These are phyloP conservation scores for Oscheius sp. DNA, from an alignment of 1,140 invertebrate genomes.

Conservation along the genomic window DNA sequence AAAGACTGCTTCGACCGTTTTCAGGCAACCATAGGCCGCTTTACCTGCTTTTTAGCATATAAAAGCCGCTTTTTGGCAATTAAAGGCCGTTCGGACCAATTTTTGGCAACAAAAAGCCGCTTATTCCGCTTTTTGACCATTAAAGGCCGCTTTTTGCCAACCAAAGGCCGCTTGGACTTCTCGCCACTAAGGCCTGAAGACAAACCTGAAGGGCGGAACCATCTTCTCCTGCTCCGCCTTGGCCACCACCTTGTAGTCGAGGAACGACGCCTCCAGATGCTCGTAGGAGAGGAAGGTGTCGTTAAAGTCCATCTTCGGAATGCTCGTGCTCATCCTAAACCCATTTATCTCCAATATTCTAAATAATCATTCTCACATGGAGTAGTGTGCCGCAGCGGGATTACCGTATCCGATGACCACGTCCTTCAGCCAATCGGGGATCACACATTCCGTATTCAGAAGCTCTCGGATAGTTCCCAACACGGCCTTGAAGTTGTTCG, in stretches of 20 bases:
- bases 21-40: no score
- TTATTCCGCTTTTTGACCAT: no score
- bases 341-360: background rate
- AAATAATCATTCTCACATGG: conserved; percentile 71
- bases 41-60: no score
- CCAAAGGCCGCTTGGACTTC: no score
- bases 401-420: conserved; percentile 96
- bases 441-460: conserved; percentile 98
- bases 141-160: no score
- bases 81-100: no score
- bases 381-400: conserved; percentile 89
- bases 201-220: conserved; percentile 75
- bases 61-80: no score
- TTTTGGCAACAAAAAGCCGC: no score
- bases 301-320: conserved; percentile 84
- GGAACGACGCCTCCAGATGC: conserved; percentile 83
- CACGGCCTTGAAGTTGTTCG: conserved; percentile 99
- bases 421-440: conserved; percentile 96
- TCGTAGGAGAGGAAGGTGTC: conserved; percentile 92
- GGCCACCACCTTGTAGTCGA: conserved; percentile 70
- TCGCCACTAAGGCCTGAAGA: conserved; percentile 11
- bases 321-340: conserved; percentile 74
- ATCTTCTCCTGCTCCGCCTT: conserved; percentile 71
- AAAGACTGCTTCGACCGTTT: no score
- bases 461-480: conserved; percentile 94